Evolutionary conservation across 2,888 invertebrate genomes (phyloP), one percentile per base, ranked within the genome.

Genomic region (Drosophila conformis): DNA sequence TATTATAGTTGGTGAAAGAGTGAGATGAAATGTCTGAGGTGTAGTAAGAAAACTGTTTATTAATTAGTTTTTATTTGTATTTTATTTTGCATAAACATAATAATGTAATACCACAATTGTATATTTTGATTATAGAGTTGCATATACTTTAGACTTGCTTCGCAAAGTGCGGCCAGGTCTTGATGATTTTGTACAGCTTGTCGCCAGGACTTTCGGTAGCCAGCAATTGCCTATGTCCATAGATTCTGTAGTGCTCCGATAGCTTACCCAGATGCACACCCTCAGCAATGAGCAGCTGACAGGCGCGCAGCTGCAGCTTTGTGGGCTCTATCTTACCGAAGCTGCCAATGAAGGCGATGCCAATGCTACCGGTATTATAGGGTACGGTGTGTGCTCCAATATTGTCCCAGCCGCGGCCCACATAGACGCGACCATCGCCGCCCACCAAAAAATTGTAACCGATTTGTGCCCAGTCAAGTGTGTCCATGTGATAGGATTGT

Each of bases 361-460:
- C 96, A 38, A 97, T 95, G 88, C 96, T 96, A 68, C 93, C 94
- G 6, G 85, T 90, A 90, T 97, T 96, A 88, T 95, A 96, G 21
- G 95, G 94, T 36, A 94, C 94, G 0, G 96, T 95, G 87, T 97
- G 97, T 0, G 96, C 95, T 0, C 97, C 97, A 52, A 95, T 92
- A 65, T 91, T 91, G 75, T 95, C 94, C 97, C 97, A 97, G 0
- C 96, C 96, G 13, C 97, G 94, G 0, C 96, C 97, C 76, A 94
- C 95, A 91, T 96, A 97, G 0, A 95, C 95, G 0, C 94, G 93
- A 0, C 97, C 97, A 87, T 97, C 96, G 8, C 96, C 97, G 1
- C 96, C 97, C 1, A 97, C 94, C 13, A 97, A 91, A 83, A 97
- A 97, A 91, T 96, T 97, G 92, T 97, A 97, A 0, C 94, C 96